Evolutionary conservation across 2,797 vertebrate species (phyloP), one percentile per base, ranked within the genome.

Genomic region (Squalus acanthias): DNA sequence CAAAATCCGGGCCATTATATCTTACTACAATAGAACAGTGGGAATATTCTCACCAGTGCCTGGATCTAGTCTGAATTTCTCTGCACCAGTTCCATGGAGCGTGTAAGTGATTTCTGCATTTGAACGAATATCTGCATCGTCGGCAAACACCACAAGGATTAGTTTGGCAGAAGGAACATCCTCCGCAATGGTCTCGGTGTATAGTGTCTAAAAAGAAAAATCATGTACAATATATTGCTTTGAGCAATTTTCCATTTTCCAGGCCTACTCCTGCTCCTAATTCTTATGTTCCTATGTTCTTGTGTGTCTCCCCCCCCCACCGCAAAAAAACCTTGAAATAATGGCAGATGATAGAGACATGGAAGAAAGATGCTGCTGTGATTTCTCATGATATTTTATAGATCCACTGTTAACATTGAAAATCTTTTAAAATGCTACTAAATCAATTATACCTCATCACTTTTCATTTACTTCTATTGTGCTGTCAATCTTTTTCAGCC

Each of bases 111-210:
- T 98, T 97, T 99, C 99, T 85, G 99, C 99, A 0, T 99, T 99
- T 97, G 99, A 99, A 97, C 99, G 99, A 97, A 99, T 99, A 97
- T 99, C 99, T 67, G 98, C 98, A 20, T 99, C 99, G 13, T 98
- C 98, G 76, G 99, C 99, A 12, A 98, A 99, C 33, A 99, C 98
- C 97, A 99, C 99, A 97, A 99, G 97, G 97, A 99, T 98, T 97
- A 99, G 97, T 96, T 99, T 98, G 96, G 99, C 99, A 17, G 99
- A 98, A 88, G 98, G 97, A n/a, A 98, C 97, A 96, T 99, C 99
- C 97, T 99, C 99, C 22, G 98, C 98, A 97, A 99, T 97, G 0
- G 97, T 98, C 96, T 99, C 99, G 0, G 98, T 98, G 97, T 99
- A 99, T 0, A 98, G 96, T 69, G 98, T 97, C 99, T 99, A 97